phyloP scores from a whole-genome alignment of 2,888 invertebrate species.

The Macropis europaea region DNA sequence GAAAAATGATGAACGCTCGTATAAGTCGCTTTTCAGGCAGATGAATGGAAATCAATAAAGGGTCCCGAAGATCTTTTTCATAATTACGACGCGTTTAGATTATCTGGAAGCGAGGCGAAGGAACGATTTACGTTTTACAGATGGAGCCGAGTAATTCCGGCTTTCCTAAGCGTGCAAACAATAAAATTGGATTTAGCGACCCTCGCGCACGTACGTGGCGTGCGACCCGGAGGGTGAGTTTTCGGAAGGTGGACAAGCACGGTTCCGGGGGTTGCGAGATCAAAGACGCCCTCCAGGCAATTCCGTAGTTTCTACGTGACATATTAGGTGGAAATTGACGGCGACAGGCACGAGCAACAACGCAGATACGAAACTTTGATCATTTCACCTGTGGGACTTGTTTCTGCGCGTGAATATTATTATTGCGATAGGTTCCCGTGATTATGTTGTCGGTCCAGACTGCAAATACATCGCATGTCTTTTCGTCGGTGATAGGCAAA shows the following conservation, averaged over 20 bases:
- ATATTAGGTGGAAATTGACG: slow-evolving; percentile 74
- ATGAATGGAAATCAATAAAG: neutral
- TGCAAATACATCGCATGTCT: neutral
- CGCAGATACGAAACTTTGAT: slow-evolving; percentile 67
- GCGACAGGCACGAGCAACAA: slow-evolving; percentile 70
- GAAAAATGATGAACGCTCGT: too few species aligned
- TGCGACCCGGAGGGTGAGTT: slow-evolving; percentile 65
- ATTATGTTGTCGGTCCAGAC: slow-evolving; percentile 5
- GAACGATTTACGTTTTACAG: slow-evolving; percentile 40
- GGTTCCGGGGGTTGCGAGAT: slow-evolving; percentile 52
- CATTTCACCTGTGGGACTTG: slow-evolving; percentile 64
- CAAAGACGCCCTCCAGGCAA: slow-evolving; percentile 68
- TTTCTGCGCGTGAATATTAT: slow-evolving; percentile 46
- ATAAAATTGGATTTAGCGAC: slow-evolving; percentile 72
- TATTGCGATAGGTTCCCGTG: slow-evolving; percentile 28
- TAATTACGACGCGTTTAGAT: slow-evolving; percentile 4
- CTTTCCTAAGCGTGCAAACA: slow-evolving; percentile 62
- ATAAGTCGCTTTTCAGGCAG: too few species aligned
- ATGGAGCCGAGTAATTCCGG: slow-evolving; percentile 55
- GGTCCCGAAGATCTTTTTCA: neutral
- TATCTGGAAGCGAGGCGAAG: slow-evolving; percentile 17
- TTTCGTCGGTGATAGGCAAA: neutral
- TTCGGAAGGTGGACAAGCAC: slow-evolving; percentile 64
- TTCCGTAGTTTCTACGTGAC: slow-evolving; percentile 67
- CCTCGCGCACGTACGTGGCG: slow-evolving; percentile 61